Evolutionary conservation across 2,888 invertebrate species (phyloP).

Genomic region (Listrodromus nycthemerus): DNA sequence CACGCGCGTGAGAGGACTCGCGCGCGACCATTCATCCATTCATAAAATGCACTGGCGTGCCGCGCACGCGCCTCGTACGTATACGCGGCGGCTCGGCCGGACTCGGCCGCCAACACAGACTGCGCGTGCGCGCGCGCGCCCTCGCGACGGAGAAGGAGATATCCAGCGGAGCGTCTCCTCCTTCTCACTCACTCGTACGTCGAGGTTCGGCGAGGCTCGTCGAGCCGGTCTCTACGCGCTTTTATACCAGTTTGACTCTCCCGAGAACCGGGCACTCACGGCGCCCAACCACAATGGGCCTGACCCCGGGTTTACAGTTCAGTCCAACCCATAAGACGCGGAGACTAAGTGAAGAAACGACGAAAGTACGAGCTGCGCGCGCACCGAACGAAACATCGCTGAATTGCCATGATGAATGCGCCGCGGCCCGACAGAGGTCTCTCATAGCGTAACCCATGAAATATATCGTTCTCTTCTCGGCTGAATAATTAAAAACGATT

Average conservation of each 20-base stretch:
- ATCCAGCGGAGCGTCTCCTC: background rate
- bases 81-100: conserved; percentile 20
- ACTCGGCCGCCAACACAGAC: conserved; percentile 25
- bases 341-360: conserved; percentile 55
- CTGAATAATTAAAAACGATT: conserved; percentile 51
- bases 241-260: conserved; percentile 53
- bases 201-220: conserved; percentile 18
- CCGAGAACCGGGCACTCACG: conserved; percentile 41
- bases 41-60: conserved; percentile 76
- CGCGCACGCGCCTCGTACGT: conserved; percentile 71
- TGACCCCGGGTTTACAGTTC: conserved; percentile 67
- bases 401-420: conserved; percentile 67
- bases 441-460: conserved; percentile 54
- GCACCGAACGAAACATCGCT: conserved; percentile 41
- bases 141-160: background rate
- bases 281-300: conserved; percentile 64
- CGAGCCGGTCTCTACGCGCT: conserved; percentile 39
- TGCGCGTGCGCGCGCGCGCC: background rate
- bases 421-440: conserved; percentile 38
- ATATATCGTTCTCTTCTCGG: conserved; percentile 45
- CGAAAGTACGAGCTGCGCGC: conserved; percentile 16
- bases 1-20: conserved; percentile 54
- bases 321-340: conserved; percentile 52
- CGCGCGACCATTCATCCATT: conserved; percentile 75
- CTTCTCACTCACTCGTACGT: too few species aligned